Percentiles rank a stretch among this genome's conserved stretches.
Evolutionary conservation across 2,797 vertebrate genomes (phyloP).

Genomic region (Spea hammondii): DNA sequence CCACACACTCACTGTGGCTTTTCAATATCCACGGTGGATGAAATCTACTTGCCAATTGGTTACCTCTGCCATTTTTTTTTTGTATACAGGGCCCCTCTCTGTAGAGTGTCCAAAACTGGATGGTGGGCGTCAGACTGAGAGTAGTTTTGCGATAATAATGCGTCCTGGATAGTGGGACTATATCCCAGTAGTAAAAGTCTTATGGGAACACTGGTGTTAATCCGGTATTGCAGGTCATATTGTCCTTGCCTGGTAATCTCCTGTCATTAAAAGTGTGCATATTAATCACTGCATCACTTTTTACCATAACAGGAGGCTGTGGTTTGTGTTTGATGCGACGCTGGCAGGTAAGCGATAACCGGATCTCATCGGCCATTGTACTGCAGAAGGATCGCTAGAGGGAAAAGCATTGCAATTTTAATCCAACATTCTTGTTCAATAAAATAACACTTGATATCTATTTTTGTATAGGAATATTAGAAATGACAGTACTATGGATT

Average conservation of each 20-base stretch:
- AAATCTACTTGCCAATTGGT: conserved; percentile 49
- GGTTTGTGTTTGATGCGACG: conserved; percentile 92
- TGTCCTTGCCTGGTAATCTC: conserved; percentile 96
- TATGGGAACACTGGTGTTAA: conserved; percentile 88
- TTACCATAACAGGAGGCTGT: conserved; percentile 78
- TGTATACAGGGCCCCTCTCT: conserved; percentile 80
- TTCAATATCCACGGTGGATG: conserved; percentile 26
- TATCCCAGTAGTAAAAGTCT: conserved; percentile 54
- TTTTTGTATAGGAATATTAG: too few species aligned
- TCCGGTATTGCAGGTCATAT: conserved; percentile 87
- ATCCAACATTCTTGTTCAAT: too few species aligned
- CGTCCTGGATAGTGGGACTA: conserved; percentile 28
- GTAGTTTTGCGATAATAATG: neutral
- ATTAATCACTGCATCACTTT: conserved; percentile 96
- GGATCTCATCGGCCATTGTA: conserved; percentile 93
- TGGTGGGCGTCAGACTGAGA: conserved; percentile 13
- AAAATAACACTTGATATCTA: too few species aligned
- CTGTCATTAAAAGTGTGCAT: conserved; percentile 98
- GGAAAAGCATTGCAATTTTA: conserved; percentile 54
- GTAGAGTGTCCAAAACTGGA: conserved; percentile 51
- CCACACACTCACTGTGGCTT: conserved; percentile 35
- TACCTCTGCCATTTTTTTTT: conserved; percentile 49
- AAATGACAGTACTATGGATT: too few species aligned
- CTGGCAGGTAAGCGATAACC: conserved; percentile 95
- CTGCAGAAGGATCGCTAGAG: conserved; percentile 97